Evolutionary conservation across 2,888 invertebrate genomes (phyloP), one percentile per base, ranked within the genome.

Genomic region (Tiphia femorata): DNA sequence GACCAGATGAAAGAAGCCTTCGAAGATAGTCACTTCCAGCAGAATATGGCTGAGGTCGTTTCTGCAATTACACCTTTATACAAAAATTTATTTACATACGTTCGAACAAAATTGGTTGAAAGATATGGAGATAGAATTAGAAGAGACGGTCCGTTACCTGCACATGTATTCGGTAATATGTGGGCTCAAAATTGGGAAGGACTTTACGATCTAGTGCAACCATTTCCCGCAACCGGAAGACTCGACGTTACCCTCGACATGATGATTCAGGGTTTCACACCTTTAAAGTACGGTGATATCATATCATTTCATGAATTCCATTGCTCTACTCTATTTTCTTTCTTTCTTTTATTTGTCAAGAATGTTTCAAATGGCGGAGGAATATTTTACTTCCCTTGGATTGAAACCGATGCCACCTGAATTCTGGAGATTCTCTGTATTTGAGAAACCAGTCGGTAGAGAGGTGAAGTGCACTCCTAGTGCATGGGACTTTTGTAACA

Each of bases 401-500:
- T 84, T 96, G 75, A 90, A 91, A 74, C 89, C 92, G 0, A 92
- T 92, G 85, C 91, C 94, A 0, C 90, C 91, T 0, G 91, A 92
- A 83, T 96, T 95, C 85, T 95, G 95, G 94, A 87, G 91, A 33
- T 88, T 90, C 20, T 95, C 95, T 0, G 87, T 95, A 87, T 85
- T 96, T 23, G 90, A 90, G 64, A 88, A 91, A 55, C 94, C 95
- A 0, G 82, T 87, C 10, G 91, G 91, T 65, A 86, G 91, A 58
- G 90, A 87, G 79, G 90, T 89, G 0, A 91, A 91, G 67, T 93
- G 92, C 72, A 90, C 90, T 0, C 88, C 92, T 0, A 92, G 92
- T 57, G 92, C 95, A 1, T 95, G 94, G 94, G 94, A 95, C 82
- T 93, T 95, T 83, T 93, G 92, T 76, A 93, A 95, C 75, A 87